Evolutionary conservation across 92 coral and sea anemone genomes (phyloP), one percentile per base, ranked within the genome.

Genomic region (Epizoanthus stellaris): DNA sequence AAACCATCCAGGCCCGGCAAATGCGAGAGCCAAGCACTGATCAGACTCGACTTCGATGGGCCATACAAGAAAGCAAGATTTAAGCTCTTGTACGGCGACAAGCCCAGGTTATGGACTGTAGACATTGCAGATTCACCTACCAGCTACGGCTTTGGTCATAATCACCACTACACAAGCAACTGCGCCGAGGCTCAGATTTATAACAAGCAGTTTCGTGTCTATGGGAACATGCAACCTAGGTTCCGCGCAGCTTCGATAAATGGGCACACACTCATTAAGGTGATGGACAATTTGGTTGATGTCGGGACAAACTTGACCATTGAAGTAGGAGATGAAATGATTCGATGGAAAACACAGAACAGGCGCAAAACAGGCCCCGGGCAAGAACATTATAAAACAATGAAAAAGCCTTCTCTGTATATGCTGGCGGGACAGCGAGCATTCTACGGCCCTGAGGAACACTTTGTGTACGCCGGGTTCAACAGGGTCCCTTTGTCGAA

Each of bases 71-170:
- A 87, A 85, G 95, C 89, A 23, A 91, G 86, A 73, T 89, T 97
- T 60, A 95, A 93, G 77, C 88, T 97, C 11, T 84, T 59, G 56
- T 97, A 94, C 59, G 98, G 94, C 30, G 82, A 84, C 20, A 91
- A 97, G 40, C 99, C 99, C 11, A 84, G 57, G 59, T 85, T 91
- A 12, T 94, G 99, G 98, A 89, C 98, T 0, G 82, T 95, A 30
- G 86, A 87, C 68, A 89, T 95, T 47, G 85, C 99, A 0, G 95
- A 95, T 81, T 90, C 97, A 9, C 93, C 93, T 5, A 89, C 81
- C 42, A 91, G 91, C 36, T 97, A 97, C 74, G 99, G 99, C 2
- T 97, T 97, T 88, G 99, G 99, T 1, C 93, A 89, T 13, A 89
- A 94, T 66, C 93, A 91, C 70, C 87, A 82, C 39, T 93, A 86